These are phyloP conservation scores for Eustalomyia histrio DNA, from an alignment of 2,888 invertebrate species.

Conservation along the genomic window DNA sequence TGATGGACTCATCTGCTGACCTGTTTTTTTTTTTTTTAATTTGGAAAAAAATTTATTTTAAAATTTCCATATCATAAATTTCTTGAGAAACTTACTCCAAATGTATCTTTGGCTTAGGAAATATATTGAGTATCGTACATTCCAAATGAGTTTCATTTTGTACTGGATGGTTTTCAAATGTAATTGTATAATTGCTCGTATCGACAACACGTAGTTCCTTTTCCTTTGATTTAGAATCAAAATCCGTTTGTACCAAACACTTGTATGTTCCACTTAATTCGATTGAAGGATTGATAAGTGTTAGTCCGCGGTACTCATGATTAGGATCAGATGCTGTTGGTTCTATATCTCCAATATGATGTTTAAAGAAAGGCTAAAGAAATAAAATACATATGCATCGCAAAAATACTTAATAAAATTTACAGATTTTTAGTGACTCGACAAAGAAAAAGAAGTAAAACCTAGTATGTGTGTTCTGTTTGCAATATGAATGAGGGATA, in stretches of 20 bases:
- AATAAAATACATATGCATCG: neutral
- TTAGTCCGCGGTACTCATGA: conserved; percentile 86
- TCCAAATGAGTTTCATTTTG: conserved; percentile 68
- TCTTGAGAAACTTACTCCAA: conserved; percentile 62
- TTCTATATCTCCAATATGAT: conserved; percentile 83
- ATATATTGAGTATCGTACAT: conserved; percentile 66
- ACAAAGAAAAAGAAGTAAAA: too few relatives aligned
- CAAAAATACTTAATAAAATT: too few relatives aligned
- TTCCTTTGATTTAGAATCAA: conserved; percentile 80
- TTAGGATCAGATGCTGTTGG: conserved; percentile 84
- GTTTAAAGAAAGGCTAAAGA: conserved; percentile 76
- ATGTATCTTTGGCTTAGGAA: conserved; percentile 66
- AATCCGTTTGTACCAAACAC: conserved; percentile 81
- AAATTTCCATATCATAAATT: too few relatives aligned
- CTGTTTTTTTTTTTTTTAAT: conserved; percentile 5
- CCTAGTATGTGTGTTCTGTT: too few relatives aligned
- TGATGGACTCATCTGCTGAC: conserved; percentile 37
- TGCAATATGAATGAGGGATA: too few relatives aligned
- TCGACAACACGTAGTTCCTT: conserved; percentile 67
- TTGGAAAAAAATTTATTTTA: neutral
- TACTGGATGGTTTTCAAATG: conserved; percentile 60
- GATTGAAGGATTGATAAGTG: conserved; percentile 84
- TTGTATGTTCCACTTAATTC: conserved; percentile 87
- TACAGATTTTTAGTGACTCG: too few relatives aligned
- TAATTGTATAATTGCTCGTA: conserved; percentile 62